phyloP scores from a whole-genome alignment of 1,140 invertebrate genomes.

The Latrodectus geometricus region DNA sequence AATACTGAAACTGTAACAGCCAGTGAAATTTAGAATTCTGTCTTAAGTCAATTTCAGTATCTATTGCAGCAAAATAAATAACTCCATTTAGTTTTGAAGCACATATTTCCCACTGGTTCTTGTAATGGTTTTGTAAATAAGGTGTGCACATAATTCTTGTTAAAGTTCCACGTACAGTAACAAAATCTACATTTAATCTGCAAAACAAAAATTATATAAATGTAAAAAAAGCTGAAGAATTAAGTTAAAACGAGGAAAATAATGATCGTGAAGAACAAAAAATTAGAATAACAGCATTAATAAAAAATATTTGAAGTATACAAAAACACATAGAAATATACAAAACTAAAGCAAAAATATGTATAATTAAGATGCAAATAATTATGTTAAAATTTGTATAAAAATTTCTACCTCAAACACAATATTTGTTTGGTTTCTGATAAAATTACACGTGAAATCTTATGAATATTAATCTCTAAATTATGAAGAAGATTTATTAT shows the following conservation, averaged over 20 bases:
- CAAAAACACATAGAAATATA: no score
- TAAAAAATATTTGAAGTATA: no score
- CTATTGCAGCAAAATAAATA: constrained; percentile 78
- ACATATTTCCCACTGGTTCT: constrained; percentile 76
- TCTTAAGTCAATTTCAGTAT: constrained; percentile 71
- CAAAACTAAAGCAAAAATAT: no score
- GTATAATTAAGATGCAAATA: no score
- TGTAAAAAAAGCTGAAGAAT: background rate
- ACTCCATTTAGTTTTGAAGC: constrained; percentile 75
- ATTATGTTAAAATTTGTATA: no score
- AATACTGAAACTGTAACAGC: constrained; percentile 73
- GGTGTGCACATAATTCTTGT: constrained; percentile 77
- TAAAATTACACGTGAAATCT: no score
- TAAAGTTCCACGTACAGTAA: constrained; percentile 79
- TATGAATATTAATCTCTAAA: no score
- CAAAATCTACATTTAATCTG: constrained; percentile 73
- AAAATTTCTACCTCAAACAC: no score
- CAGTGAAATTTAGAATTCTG: constrained; percentile 69
- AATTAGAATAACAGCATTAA: background rate
- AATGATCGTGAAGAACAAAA: no score
- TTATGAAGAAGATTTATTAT: no score
- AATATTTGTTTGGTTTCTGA: no score
- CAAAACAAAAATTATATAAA: constrained; percentile 28
- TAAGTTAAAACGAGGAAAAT: no score
- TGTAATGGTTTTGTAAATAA: constrained; percentile 72